These are phyloP conservation scores for Drosophila sproati DNA, from an alignment of 1,140 invertebrate genomes.

Conservation along the genomic window DNA sequence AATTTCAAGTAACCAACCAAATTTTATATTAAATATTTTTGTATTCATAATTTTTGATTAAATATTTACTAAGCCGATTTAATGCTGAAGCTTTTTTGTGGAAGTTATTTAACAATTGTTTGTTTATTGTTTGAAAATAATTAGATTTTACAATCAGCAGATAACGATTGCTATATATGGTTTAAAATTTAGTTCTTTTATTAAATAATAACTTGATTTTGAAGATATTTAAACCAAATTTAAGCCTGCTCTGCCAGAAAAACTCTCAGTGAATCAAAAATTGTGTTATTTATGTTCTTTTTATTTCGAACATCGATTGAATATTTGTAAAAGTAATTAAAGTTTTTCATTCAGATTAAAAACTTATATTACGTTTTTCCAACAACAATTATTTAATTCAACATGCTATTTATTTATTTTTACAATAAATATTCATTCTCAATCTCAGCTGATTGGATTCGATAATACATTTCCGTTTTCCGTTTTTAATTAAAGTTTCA, in stretches of 20 bases:
- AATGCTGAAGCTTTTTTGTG: neutral
- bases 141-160: neutral
- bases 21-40: neutral
- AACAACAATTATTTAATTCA: neutral
- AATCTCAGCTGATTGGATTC: slow-evolving; percentile 61
- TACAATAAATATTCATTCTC: neutral
- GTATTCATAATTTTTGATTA: neutral
- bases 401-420: neutral
- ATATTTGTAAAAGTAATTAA: too few species aligned
- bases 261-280: too few species aligned
- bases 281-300: too few species aligned
- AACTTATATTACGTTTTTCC: neutral
- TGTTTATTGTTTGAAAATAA: neutral
- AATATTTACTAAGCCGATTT: neutral
- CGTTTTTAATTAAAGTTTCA: slow-evolving; percentile 81
- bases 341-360: neutral
- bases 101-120: neutral
- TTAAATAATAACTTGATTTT: neutral
- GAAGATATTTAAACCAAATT: too few species aligned
- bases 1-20: neutral
- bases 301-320: too few species aligned
- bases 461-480: slow-evolving; percentile 78
- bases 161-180: too few species aligned
- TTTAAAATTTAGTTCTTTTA: neutral
- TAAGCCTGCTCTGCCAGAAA: too few species aligned